Conservation (phyloP, 2,797 vertebrate genomes). For the Sebastolobus altivelis region DNA sequence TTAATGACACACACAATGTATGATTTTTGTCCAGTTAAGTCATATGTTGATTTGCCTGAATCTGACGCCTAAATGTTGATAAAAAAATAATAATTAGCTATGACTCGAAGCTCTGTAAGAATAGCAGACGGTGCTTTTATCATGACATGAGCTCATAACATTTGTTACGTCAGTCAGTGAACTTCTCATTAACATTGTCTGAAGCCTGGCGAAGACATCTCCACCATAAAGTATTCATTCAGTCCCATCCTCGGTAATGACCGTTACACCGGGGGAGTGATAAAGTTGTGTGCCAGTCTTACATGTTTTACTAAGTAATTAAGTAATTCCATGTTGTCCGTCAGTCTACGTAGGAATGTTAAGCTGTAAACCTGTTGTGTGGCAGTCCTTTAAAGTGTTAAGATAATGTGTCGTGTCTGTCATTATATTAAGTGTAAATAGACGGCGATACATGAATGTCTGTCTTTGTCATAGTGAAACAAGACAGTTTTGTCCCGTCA, state of each 20-base stretch:
- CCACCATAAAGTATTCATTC: slow-evolving; percentile 58
- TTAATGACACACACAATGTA: slow-evolving; percentile 38
- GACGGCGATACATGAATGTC: slow-evolving; percentile 58
- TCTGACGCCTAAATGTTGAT: slow-evolving; percentile 4
- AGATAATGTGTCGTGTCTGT: slow-evolving; percentile 57
- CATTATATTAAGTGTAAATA: slow-evolving; percentile 41
- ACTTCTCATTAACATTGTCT: slow-evolving; percentile 47
- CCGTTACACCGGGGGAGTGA: slow-evolving; percentile 76
- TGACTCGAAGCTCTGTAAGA: slow-evolving; percentile 22
- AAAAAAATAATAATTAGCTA: background rate
- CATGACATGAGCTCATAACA: slow-evolving; percentile 55
- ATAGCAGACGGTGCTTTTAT: slow-evolving; percentile 30
- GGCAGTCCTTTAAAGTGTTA: slow-evolving; percentile 59
- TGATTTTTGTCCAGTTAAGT: slow-evolving; percentile 29
- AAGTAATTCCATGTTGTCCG: slow-evolving; percentile 69
- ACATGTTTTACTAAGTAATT: slow-evolving; percentile 54
- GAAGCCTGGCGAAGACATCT: slow-evolving; percentile 41
- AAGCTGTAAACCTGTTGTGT: slow-evolving; percentile 65
- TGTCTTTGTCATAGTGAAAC: slow-evolving; percentile 61
- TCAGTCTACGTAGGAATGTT: slow-evolving; percentile 68
- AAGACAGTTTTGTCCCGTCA: slow-evolving; percentile 64
- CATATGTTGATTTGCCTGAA: slow-evolving; percentile 39
- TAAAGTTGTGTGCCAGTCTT: slow-evolving; percentile 82
- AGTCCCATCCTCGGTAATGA: slow-evolving; percentile 54
- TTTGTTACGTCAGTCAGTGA: slow-evolving; percentile 46